These are phyloP conservation scores for Erinaceus europaeus DNA, from an alignment of 2,113 vertebrate genomes.

Conservation along the genomic window DNA sequence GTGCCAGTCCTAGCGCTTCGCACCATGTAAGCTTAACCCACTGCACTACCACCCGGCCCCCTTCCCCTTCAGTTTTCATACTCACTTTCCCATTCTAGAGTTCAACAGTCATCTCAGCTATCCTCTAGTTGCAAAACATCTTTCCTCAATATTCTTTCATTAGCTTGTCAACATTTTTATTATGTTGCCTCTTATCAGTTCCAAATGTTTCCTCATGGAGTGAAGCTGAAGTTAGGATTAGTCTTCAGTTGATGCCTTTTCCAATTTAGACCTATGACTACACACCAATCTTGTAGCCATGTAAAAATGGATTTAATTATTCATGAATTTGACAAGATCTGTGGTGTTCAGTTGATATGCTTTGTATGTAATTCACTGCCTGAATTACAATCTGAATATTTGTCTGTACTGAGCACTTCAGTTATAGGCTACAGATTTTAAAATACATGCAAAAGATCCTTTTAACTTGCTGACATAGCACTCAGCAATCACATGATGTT, in stretches of 20 bases:
- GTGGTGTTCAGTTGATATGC: constrained; percentile 58
- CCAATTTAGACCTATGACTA: constrained; percentile 10
- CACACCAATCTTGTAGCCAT: not conserved
- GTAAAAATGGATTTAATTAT: constrained; percentile 66
- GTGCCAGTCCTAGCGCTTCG: too few species aligned
- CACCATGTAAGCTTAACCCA: too few species aligned
- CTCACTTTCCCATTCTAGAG: not conserved
- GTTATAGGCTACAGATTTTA: constrained; percentile 12
- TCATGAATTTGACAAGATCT: constrained; percentile 52
- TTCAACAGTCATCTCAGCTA: not conserved
- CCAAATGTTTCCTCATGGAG: not conserved
- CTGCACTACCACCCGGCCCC: too few species aligned
- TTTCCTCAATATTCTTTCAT: constrained; percentile 14
- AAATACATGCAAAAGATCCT: not conserved
- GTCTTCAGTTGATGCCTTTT: constrained; percentile 31
- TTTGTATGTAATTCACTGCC: constrained; percentile 44
- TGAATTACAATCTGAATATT: constrained; percentile 26
- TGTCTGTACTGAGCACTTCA: constrained; percentile 14
- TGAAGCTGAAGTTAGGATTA: not conserved
- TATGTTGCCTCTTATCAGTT: not conserved
- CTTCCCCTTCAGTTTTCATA: not conserved
- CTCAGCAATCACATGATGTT: not conserved
- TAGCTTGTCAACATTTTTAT: constrained; percentile 18
- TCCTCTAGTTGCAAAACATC: not conserved
- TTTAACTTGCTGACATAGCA: not conserved